Percentiles rank a stretch among this genome's conserved stretches.
Conservation (phyloP, 1,140 invertebrate genomes). For the Armadillidium nasatum region DNA sequence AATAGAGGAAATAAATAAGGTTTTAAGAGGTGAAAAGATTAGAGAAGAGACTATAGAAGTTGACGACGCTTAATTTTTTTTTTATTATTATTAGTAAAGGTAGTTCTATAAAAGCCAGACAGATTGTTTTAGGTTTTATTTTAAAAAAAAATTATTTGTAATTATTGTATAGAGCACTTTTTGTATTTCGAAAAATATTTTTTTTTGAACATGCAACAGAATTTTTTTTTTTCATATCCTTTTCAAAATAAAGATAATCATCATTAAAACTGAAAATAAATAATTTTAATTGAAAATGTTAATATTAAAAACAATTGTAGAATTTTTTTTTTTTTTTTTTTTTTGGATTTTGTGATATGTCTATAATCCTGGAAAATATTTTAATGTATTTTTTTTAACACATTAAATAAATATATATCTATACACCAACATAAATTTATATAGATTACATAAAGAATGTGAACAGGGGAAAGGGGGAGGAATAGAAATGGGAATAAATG, state of each 20-base stretch:
- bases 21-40: background rate
- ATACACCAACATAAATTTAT: background rate
- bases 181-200: background rate
- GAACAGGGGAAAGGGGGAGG: background rate
- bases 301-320: too few relatives aligned
- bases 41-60: background rate
- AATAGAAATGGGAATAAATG: background rate
- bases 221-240: too few relatives aligned
- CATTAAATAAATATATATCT: background rate
- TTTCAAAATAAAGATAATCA: background rate
- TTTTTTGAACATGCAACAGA: background rate
- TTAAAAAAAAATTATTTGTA: background rate
- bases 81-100: background rate
- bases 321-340: background rate
- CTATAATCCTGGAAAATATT: background rate
- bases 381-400: background rate
- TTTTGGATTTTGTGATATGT: too few relatives aligned
- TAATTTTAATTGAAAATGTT: background rate
- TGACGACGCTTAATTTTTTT: background rate
- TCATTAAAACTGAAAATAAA: background rate
- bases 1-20: slow-evolving; percentile 8
- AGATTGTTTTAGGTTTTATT: background rate
- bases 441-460: background rate
- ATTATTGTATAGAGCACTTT: slow-evolving; percentile 4
- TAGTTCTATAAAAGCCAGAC: background rate